phyloP scores from a whole-genome alignment of 2,888 invertebrate species.

The Stictocephala bisonia region DNA sequence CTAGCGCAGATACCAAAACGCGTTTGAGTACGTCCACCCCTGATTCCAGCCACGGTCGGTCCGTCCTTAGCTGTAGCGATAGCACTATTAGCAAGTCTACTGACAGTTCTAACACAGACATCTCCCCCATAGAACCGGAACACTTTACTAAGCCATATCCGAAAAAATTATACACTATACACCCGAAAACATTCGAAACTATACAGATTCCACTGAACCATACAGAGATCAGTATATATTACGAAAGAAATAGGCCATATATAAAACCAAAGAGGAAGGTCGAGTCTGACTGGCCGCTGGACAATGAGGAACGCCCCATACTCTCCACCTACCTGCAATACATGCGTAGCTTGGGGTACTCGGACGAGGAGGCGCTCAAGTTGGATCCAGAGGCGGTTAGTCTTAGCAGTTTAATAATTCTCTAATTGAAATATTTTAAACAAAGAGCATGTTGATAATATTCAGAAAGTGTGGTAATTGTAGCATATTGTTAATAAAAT shows the following conservation, averaged over 20 bases:
- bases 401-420: constrained; percentile 54
- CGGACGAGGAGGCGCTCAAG: constrained; percentile 71
- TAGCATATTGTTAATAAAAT: too few relatives aligned
- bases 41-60: constrained; percentile 7
- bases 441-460: too few relatives aligned
- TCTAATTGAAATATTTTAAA: background rate
- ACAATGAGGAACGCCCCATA: constrained; percentile 73
- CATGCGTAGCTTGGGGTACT: constrained; percentile 78
- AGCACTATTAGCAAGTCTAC: constrained; percentile 38
- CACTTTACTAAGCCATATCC: constrained; percentile 26
- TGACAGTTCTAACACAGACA: constrained; percentile 30
- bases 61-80: constrained; percentile 10
- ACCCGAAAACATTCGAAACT: constrained; percentile 32
- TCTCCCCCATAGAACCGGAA: constrained; percentile 40
- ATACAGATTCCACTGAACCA: constrained; percentile 33
- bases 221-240: constrained; percentile 37
- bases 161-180: constrained; percentile 40
- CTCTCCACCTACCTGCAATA: constrained; percentile 90
- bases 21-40: constrained; percentile 24
- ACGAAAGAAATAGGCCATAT: constrained; percentile 31
- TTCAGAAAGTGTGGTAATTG: too few relatives aligned
- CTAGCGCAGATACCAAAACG: constrained; percentile 1
- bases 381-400: constrained; percentile 73
- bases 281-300: constrained; percentile 18
- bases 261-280: constrained; percentile 34